A percentile compares a stretch with the other conserved stretches of the same genome.
These are phyloP conservation scores for Sinodicranocentrus sp. DNA, from an alignment of 2,888 invertebrate genomes.

Conservation along the genomic window DNA sequence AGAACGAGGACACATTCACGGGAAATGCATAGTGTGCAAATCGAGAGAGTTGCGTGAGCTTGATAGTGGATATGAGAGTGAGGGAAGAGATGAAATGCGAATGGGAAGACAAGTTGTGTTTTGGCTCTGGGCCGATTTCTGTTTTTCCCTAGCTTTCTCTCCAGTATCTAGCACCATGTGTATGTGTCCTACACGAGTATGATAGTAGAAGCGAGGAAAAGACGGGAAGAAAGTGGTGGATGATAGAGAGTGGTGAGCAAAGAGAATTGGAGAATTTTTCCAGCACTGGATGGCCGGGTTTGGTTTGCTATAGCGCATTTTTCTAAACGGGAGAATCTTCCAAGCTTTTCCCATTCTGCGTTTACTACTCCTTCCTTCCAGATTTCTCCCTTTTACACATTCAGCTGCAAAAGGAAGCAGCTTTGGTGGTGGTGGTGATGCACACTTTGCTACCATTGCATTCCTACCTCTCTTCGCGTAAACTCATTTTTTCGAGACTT, in stretches of 20 bases:
- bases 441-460: no score
- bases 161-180: no score
- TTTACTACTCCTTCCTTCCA: background rate
- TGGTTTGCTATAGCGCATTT: background rate
- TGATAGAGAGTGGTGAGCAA: no score
- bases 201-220: no score
- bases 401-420: background rate
- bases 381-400: background rate
- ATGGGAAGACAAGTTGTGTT: constrained; percentile 58
- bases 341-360: no score
- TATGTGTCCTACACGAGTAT: background rate
- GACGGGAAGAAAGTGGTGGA: no score
- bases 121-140: constrained; percentile 76
- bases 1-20: constrained; percentile 13
- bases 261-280: no score
- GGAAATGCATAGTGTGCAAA: constrained; percentile 37
- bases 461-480: no score
- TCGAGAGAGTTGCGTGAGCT: constrained; percentile 56
- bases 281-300: no score
- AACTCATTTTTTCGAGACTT: no score
- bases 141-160: constrained; percentile 21
- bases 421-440: no score
- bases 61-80: constrained; percentile 13
- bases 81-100: constrained; percentile 51
- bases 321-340: background rate